Percentiles rank a stretch among this genome's conserved stretches.
phyloP scores from a whole-genome alignment of 92 coral and sea anemone genomes.

The Meandrina meandrites region DNA sequence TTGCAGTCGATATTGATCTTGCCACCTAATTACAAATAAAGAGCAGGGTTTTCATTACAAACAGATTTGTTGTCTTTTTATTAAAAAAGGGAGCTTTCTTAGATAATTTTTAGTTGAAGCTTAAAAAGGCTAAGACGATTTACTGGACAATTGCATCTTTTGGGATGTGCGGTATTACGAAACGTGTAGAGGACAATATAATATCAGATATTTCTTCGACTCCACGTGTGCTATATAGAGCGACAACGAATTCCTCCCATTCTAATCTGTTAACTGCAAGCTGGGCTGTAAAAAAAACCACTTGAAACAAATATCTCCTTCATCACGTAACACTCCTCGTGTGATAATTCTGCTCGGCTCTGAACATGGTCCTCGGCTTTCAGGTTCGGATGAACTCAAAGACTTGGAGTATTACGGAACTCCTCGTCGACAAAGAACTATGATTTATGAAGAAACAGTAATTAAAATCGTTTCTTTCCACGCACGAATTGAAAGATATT shows the following conservation, averaged over 20 bases:
- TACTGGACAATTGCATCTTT: not conserved
- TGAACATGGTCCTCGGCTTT: no score
- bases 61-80: not conserved
- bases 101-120: not conserved
- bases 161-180: not conserved
- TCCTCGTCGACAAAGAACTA: not conserved
- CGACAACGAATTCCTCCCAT: not conserved
- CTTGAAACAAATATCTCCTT: not conserved
- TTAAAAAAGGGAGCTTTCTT: not conserved
- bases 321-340: not conserved
- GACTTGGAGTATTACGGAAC: not conserved
- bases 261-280: not conserved
- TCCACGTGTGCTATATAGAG: not conserved
- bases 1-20: not conserved
- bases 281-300: not conserved
- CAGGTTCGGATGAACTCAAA: not conserved
- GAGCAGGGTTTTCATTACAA: not conserved
- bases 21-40: not conserved
- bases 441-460: no score
- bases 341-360: not conserved
- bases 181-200: not conserved
- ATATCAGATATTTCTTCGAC: conserved; percentile 3
- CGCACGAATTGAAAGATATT: no score
- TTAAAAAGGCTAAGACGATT: not conserved
- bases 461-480: no score